phyloP scores from a whole-genome alignment of 1,140 invertebrate genomes.

The Drosophila subobscura region DNA sequence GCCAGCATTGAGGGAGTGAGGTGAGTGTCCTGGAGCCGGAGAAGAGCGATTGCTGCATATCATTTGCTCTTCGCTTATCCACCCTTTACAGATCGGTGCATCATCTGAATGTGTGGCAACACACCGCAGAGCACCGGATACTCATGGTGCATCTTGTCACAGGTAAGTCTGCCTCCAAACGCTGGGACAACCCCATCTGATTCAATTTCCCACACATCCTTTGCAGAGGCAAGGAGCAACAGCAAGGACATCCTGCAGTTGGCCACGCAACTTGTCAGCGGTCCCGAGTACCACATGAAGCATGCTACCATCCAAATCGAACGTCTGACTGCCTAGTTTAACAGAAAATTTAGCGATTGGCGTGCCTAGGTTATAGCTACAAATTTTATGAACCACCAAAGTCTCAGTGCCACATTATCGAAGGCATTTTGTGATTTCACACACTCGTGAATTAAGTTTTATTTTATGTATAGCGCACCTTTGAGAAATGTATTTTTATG shows the following conservation, averaged over 20 bases:
- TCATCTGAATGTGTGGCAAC: slow-evolving; percentile 91
- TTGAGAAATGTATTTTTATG: slow-evolving; percentile 2
- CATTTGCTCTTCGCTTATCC: no score
- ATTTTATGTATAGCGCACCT: slow-evolving; percentile 10
- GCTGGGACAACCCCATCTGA: no score
- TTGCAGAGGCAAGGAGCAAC: slow-evolving; percentile 84
- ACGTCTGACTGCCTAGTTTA: slow-evolving; percentile 42
- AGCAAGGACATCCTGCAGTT: slow-evolving; percentile 84
- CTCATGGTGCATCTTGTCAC: slow-evolving; percentile 90
- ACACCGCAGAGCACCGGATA: slow-evolving; percentile 89
- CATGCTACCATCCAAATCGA: slow-evolving; percentile 87
- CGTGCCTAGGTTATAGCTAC: slow-evolving; percentile 29
- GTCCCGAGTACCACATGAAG: slow-evolving; percentile 85
- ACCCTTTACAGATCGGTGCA: slow-evolving; percentile 86
- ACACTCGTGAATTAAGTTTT: slow-evolving; percentile 26
- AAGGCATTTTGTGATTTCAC: slow-evolving; percentile 50
- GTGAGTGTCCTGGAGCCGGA: slow-evolving; percentile 58
- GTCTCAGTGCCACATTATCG: slow-evolving; percentile 35
- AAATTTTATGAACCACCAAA: slow-evolving; percentile 43
- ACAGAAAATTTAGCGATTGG: slow-evolving; percentile 17
- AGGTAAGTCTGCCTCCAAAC: slow-evolving; percentile 84
- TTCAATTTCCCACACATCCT: not conserved
- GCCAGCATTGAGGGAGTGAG: slow-evolving; percentile 87
- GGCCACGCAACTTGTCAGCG: slow-evolving; percentile 84
- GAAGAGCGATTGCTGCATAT: no score